Conservation (phyloP, 2,113 vertebrate species). For the Salvelinus sp. region DNA sequence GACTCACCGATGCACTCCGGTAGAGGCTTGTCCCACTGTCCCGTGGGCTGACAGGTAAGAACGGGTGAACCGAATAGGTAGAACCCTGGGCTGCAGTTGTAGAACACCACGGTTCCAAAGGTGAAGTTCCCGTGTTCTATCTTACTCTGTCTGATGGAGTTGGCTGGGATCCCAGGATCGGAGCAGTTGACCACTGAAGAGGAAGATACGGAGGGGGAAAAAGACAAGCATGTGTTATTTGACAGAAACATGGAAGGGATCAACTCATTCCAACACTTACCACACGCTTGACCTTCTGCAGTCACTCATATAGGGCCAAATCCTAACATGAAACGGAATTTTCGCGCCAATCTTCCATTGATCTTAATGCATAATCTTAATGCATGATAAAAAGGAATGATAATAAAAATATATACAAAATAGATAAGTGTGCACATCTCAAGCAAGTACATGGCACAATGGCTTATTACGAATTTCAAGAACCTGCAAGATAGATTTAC, state of each 20-base stretch:
- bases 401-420: no score
- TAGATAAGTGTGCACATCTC: no score
- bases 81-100: constrained; percentile 94
- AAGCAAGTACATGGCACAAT: no score
- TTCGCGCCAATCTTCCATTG: no score
- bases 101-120: constrained; percentile 94
- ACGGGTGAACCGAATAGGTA: constrained; percentile 94
- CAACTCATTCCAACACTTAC: constrained; percentile 39
- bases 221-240: constrained; percentile 75
- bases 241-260: constrained; percentile 62
- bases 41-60: constrained; percentile 91
- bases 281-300: neutral
- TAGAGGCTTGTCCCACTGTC: constrained; percentile 95
- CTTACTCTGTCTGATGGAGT: constrained; percentile 97
- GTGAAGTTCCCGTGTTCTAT: constrained; percentile 98
- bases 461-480: no score
- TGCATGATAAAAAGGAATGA: no score
- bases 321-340: no score
- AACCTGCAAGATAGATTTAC: no score
- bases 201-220: neutral
- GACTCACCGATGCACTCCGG: constrained; percentile 94
- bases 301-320: neutral
- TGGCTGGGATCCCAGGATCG: constrained; percentile 93
- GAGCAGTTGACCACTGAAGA: constrained; percentile 92
- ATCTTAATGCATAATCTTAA: no score